Conservation (phyloP, 2,888 invertebrate genomes). For the Pristionchus entomophagus region DNA sequence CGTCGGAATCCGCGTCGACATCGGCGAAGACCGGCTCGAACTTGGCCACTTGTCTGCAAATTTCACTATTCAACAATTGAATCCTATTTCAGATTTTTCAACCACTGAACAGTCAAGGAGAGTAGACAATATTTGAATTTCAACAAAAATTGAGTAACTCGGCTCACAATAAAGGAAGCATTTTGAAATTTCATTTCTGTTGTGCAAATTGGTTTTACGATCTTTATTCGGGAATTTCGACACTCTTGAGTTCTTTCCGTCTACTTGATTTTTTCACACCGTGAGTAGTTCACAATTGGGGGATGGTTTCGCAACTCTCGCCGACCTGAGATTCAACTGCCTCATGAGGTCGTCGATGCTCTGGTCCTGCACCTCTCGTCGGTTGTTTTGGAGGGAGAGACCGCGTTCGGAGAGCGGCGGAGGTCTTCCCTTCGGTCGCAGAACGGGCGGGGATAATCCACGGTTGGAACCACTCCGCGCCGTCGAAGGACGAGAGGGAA, state of each 20-base stretch:
- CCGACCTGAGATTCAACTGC: conserved; percentile 65
- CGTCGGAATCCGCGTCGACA: conserved; percentile 67
- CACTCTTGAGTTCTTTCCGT: neutral
- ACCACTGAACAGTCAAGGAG: no score
- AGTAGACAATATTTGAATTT: no score
- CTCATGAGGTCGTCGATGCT: conserved; percentile 65
- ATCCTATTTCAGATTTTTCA: no score
- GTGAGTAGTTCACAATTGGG: no score
- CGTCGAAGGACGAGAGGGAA: conserved; percentile 32
- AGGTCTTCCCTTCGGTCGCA: conserved; percentile 42
- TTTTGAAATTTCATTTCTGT: no score
- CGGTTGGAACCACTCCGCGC: neutral
- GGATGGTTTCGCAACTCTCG: neutral
- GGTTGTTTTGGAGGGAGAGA: conserved; percentile 22
- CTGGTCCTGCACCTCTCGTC: conserved; percentile 54
- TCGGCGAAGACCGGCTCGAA: conserved; percentile 68
- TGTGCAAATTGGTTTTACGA: no score
- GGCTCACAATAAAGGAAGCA: no score
- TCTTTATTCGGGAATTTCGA: no score
- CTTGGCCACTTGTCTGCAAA: conserved; percentile 68
- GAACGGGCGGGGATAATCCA: conserved; percentile 31
- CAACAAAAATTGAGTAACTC: no score
- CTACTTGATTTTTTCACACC: neutral
- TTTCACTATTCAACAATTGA: no score
- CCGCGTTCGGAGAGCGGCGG: conserved; percentile 31